Evolutionary conservation across 2,113 vertebrate genomes (phyloP), one percentile per base, ranked within the genome.

Genomic region (Australoheros scitulus): DNA sequence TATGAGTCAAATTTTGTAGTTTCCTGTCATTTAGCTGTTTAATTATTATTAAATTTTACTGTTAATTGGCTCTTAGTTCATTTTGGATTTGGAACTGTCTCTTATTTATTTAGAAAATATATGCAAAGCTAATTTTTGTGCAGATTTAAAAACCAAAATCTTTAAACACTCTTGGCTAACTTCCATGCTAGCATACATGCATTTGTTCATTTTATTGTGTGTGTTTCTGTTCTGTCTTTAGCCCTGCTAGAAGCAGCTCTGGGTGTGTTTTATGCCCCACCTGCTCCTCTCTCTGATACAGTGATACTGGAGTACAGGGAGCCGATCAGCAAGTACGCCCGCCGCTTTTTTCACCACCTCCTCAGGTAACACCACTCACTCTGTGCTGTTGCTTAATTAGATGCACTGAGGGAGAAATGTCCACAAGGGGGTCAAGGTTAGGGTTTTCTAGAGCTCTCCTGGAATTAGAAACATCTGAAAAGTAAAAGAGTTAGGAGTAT

Each of bases 301-400:
- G 96, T 97, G 1, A 93, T 97, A 68, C 87, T 98, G 90, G 96
- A 97, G 92, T 99, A 98, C 92, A 95, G 97, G 87, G 96, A 97
- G 82, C 95, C 95, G 64, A 94, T 99, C 96, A 97, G 97, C 95
- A 97, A 95, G 94, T 99, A 97, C 1, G 96, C 97, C 75, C 96
- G 98, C 14, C 97, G 98, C 88, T 98, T 99, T 91, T 99, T 99
- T 94, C 98, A 99, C 93, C 97, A 99, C 94, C 96, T 99, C 80
- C 97, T 99, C 95, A 99, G 98, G 98, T 99, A 95, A 96, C 93
- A 85, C 55, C 88, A 11, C 89, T 43, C 26, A 24, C 50, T 26
- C 78, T 57, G 15, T 61, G 24, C 78, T 63, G 64, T 26, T 43
- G 47, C 84, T 80, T 89, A 59, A 86, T 87, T 38, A 79, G 17